Conservation (phyloP, 2,797 vertebrate genomes). For the Apogon talboti region DNA sequence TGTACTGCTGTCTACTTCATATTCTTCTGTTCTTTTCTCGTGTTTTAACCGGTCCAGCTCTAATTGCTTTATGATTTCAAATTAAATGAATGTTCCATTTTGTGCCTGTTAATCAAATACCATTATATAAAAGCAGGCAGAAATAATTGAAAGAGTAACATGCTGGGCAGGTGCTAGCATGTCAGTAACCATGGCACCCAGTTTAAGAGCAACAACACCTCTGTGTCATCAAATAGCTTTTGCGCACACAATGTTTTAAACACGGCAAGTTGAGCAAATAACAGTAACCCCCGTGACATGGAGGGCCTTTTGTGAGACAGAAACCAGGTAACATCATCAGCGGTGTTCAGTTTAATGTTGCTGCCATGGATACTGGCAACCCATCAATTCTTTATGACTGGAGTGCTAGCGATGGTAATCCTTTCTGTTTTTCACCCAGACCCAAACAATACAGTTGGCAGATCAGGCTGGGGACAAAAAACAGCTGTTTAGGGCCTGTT, state of each 20-base stretch:
- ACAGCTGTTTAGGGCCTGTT: slow-evolving; percentile 79
- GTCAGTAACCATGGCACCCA: slow-evolving; percentile 88
- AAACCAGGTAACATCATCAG: slow-evolving; percentile 84
- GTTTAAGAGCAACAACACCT: slow-evolving; percentile 82
- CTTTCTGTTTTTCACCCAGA: slow-evolving; percentile 61
- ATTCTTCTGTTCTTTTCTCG: slow-evolving; percentile 68
- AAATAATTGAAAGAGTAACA: slow-evolving; percentile 84
- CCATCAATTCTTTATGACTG: slow-evolving; percentile 85
- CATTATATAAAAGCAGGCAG: slow-evolving; percentile 86
- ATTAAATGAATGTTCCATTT: slow-evolving; percentile 85
- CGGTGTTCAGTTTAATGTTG: slow-evolving; percentile 82
- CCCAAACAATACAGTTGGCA: slow-evolving; percentile 74
- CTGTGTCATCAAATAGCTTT: slow-evolving; percentile 86
- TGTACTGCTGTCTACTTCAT: slow-evolving; percentile 58
- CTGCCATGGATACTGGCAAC: slow-evolving; percentile 87
- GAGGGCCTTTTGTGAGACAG: slow-evolving; percentile 83
- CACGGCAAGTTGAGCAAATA: slow-evolving; percentile 90
- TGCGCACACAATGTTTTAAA: slow-evolving; percentile 86
- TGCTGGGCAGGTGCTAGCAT: slow-evolving; percentile 91
- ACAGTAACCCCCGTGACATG: slow-evolving; percentile 80
- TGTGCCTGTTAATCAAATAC: slow-evolving; percentile 87
- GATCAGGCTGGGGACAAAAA: slow-evolving; percentile 74
- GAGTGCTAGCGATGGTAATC: slow-evolving; percentile 80
- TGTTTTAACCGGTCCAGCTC: slow-evolving; percentile 75
- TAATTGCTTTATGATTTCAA: slow-evolving; percentile 89